phyloP scores from a whole-genome alignment of 2,797 vertebrate species.

The Crypturellus tataupa region DNA sequence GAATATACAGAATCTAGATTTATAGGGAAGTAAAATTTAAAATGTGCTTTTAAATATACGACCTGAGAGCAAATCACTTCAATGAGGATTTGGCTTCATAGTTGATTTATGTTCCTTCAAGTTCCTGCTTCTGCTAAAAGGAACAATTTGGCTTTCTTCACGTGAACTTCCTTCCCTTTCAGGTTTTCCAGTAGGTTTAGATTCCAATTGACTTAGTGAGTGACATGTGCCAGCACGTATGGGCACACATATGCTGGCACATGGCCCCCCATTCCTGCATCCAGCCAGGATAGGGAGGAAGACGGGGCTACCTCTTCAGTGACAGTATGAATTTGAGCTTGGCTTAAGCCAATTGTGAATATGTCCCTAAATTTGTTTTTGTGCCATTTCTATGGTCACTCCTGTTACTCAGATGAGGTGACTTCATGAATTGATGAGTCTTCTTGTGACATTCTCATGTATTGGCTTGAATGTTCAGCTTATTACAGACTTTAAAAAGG shows the following conservation, averaged over 20 bases:
- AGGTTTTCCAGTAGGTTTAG: neutral
- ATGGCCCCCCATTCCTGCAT: no score
- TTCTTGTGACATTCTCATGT: neutral
- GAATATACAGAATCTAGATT: neutral
- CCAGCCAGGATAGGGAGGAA: neutral
- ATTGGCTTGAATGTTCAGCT: neutral
- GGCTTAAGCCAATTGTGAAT: neutral
- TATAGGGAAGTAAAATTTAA: neutral
- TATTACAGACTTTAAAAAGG: neutral
- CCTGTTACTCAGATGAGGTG: neutral
- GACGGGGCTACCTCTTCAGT: neutral
- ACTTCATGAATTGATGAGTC: neutral
- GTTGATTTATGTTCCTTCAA: neutral
- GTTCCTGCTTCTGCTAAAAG: neutral
- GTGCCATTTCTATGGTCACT: rapidly evolving
- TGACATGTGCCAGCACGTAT: no score
- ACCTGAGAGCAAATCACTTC: neutral
- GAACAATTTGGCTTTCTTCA: neutral
- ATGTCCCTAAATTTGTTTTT: neutral
- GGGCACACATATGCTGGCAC: neutral
- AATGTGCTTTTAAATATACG: neutral
- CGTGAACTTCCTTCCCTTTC: neutral
- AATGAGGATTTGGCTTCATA: neutral
- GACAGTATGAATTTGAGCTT: neutral
- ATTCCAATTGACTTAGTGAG: neutral